Evolutionary conservation across 2,888 invertebrate species (phyloP).

Genomic region (Hedychridium roseum): DNA sequence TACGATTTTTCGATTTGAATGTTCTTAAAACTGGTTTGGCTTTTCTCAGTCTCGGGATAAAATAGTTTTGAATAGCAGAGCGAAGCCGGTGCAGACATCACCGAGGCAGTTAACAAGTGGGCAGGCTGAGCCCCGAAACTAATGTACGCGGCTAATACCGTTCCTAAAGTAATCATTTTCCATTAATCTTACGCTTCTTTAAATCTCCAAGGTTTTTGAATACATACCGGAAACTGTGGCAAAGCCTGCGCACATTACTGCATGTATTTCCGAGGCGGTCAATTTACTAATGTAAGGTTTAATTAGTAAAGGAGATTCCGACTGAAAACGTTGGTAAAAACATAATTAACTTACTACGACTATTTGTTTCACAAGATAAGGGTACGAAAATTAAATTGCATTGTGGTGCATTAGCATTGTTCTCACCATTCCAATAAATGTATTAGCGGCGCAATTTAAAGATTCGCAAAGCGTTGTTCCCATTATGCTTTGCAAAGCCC

Average conservation of each 20-base stretch:
- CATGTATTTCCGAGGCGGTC: slow-evolving; percentile 91
- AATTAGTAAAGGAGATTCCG: slow-evolving; percentile 89
- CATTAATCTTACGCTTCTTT: no score
- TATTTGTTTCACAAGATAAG: no score
- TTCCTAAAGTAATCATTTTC: slow-evolving; percentile 67
- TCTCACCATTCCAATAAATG: slow-evolving; percentile 89
- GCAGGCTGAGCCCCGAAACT: slow-evolving; percentile 87
- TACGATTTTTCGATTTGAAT: slow-evolving; percentile 78
- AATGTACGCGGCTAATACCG: slow-evolving; percentile 92
- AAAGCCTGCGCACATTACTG: slow-evolving; percentile 93
- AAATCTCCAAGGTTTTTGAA: neutral
- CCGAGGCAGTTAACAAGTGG: slow-evolving; percentile 89
- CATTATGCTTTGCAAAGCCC: slow-evolving; percentile 75
- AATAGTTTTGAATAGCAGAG: slow-evolving; percentile 89
- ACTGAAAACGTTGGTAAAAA: slow-evolving; percentile 74
- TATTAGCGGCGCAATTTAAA: slow-evolving; percentile 90
- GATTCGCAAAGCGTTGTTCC: slow-evolving; percentile 96
- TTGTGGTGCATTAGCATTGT: slow-evolving; percentile 9
- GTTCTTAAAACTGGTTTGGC: slow-evolving; percentile 78
- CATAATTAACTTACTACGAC: no score
- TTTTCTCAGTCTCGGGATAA: slow-evolving; percentile 88
- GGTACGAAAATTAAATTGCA: no score
- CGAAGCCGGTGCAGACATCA: slow-evolving; percentile 97
- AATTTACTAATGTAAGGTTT: slow-evolving; percentile 85
- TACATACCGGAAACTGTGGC: slow-evolving; percentile 89